Percentiles rank a stretch among this genome's conserved stretches.
These are phyloP conservation scores for Corticium candelabrum DNA, from an alignment of 37 sponge, comb jelly and placozoan genomes.

Conservation along the genomic window DNA sequence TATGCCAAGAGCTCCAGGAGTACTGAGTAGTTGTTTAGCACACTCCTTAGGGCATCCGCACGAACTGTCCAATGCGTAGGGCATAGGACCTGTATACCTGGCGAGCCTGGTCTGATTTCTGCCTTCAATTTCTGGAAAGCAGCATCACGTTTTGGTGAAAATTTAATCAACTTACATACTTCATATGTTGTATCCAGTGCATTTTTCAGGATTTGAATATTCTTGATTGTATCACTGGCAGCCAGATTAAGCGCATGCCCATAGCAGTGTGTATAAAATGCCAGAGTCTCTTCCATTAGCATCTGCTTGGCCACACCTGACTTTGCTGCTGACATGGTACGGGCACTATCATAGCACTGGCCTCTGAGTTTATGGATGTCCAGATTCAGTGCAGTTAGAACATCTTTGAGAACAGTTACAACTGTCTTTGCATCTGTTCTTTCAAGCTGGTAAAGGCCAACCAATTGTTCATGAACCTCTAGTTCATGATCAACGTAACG, in stretches of 20 bases:
- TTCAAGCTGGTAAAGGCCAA: conserved; percentile 52
- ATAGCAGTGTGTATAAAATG: conserved; percentile 27
- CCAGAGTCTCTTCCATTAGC: conserved; percentile 13
- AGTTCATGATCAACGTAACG: conserved; percentile 36
- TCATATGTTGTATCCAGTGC: conserved; percentile 29
- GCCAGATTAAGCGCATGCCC: conserved; percentile 35
- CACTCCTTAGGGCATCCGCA: background rate
- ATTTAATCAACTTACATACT: conserved; percentile 27
- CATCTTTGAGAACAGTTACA: conserved; percentile 19
- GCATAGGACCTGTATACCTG: conserved; percentile 11
- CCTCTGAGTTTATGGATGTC: conserved; percentile 22
- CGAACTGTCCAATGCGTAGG: conserved; percentile 12
- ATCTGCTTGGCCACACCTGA: conserved; percentile 21
- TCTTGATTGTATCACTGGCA: conserved; percentile 22
- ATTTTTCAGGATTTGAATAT: conserved; percentile 23
- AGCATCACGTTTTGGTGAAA: conserved; percentile 29
- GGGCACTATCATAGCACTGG: conserved; percentile 64
- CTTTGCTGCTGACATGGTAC: conserved; percentile 21
- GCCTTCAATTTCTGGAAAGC: conserved; percentile 22
- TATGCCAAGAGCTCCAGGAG: conserved; percentile 2
- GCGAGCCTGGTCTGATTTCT: conserved; percentile 22
- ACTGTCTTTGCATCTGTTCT: conserved; percentile 37
- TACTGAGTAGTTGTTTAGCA: background rate
- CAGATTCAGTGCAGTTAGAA: conserved; percentile 20
- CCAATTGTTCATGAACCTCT: conserved; percentile 48